Evolutionary conservation across 2,113 vertebrate species (phyloP), one percentile per base, ranked within the genome.

Genomic region (Trochalopteron elliotii): DNA sequence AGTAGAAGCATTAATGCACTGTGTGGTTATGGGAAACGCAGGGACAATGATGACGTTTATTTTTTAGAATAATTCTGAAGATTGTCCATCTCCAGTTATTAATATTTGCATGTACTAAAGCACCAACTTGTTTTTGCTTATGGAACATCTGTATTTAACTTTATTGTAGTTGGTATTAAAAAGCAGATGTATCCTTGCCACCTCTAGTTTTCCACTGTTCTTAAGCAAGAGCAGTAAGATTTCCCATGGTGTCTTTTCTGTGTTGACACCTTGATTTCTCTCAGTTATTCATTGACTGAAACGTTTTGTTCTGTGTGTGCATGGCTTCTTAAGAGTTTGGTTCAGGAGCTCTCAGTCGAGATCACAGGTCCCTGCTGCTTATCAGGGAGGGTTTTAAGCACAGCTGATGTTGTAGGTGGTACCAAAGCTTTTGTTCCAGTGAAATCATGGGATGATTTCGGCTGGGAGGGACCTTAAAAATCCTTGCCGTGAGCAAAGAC

Each of bases 1-100:
- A 98, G 99, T 98, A 56, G 30, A 47, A 78, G 63, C 30, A 55
- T 31, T 75, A 33, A 19, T 24, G 35, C 27, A 10, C 19, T 42
- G 21, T 30, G 30, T 0, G 3, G 11, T 57, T 60, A 24, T 35
- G 13, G 55, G 13, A 50, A 84, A 10, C 56, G 47, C 2, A 22
- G 31, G 25, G 4, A 60, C 15, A n/a, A 14, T 4, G 1, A 56
- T 39, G 12, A 42, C 23, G 19, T 33, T 72, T 31, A 61, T 42
- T 47, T 64, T 59, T 64, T 35, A 3, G 50, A 74, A 33, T 31
- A 49, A 61, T 47, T 53, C 42, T 50, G 6, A 28, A 31, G 12
- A 8, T 17, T 39, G 12, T 59, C 24, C 11, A 6, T 33, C 14
- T 61, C 27, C 5, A 22, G 5, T 72, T 70, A 30, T 5, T 55